Conservation (phyloP, 2,113 vertebrate species). For the Paraplagusia blochii region DNA sequence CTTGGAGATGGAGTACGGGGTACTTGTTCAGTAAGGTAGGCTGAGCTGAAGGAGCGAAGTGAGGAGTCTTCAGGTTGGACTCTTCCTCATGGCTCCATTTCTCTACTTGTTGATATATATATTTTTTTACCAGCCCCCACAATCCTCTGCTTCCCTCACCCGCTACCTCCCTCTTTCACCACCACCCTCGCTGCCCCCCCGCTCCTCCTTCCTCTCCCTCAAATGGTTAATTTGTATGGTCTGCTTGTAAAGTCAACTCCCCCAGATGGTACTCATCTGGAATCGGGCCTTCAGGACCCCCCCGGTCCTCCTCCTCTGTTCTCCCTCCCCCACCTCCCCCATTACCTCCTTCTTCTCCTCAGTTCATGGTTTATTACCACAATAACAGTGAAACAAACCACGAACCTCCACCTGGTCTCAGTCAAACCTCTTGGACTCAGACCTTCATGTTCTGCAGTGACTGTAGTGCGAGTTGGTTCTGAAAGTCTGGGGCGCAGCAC, state of each 20-base stretch:
- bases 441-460: constrained; percentile 32
- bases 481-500: constrained; percentile 32
- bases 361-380: no score
- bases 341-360: no score
- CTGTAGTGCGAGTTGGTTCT: constrained; percentile 26
- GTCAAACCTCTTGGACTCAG: no score
- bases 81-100: constrained; percentile 7
- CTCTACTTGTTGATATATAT: constrained; percentile 6
- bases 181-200: constrained; percentile 22
- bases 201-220: constrained; percentile 35
- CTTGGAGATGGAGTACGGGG: constrained; percentile 80
- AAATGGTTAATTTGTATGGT: constrained; percentile 74
- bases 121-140: constrained; percentile 48
- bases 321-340: background rate
- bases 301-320: constrained; percentile 30
- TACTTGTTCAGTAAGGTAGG: constrained; percentile 78
- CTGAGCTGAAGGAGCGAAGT: background rate
- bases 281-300: constrained; percentile 63
- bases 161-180: constrained; percentile 7
- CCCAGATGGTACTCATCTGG: constrained; percentile 82
- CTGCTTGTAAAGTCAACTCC: constrained; percentile 72
- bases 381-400: no score
- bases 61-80: constrained; percentile 1
- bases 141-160: background rate
- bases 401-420: no score